These are phyloP conservation scores for Eueremaeus valkanovi DNA, from an alignment of 2,888 invertebrate genomes.

Conservation along the genomic window DNA sequence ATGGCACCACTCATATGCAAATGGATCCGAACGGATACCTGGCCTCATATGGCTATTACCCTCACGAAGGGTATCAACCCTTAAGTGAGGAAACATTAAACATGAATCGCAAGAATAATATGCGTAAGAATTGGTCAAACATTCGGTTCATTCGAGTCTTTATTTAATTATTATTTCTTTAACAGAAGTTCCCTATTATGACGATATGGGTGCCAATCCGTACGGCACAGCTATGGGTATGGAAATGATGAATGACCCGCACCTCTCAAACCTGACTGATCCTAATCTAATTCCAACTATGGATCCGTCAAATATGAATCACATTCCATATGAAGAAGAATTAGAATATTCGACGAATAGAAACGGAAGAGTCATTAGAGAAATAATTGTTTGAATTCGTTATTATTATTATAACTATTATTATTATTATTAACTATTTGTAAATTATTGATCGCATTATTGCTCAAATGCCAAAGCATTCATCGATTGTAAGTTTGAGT, in stretches of 20 bases:
- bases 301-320: constrained; percentile 18
- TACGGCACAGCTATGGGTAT: constrained; percentile 37
- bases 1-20: constrained; percentile 35
- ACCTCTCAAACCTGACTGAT: constrained; percentile 60
- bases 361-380: constrained; percentile 83
- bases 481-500: not conserved
- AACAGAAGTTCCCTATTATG: constrained; percentile 85
- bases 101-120: constrained; percentile 48
- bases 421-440: no score
- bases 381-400: constrained; percentile 69
- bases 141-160: constrained; percentile 1
- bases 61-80: constrained; percentile 48
- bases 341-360: constrained; percentile 53
- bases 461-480: constrained; percentile 36
- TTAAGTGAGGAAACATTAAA: constrained; percentile 48
- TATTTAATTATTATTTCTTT: constrained; percentile 24
- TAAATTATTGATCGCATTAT: constrained; percentile 10
- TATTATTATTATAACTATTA: not conserved
- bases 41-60: constrained; percentile 44
- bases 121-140: constrained; percentile 45
- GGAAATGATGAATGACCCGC: constrained; percentile 11
- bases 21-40: constrained; percentile 47
- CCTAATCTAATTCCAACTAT: constrained; percentile 18
- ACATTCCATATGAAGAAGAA: constrained; percentile 37
- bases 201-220: constrained; percentile 69